Conservation (phyloP, 2,888 invertebrate genomes). For the Conistra vaccinii region DNA sequence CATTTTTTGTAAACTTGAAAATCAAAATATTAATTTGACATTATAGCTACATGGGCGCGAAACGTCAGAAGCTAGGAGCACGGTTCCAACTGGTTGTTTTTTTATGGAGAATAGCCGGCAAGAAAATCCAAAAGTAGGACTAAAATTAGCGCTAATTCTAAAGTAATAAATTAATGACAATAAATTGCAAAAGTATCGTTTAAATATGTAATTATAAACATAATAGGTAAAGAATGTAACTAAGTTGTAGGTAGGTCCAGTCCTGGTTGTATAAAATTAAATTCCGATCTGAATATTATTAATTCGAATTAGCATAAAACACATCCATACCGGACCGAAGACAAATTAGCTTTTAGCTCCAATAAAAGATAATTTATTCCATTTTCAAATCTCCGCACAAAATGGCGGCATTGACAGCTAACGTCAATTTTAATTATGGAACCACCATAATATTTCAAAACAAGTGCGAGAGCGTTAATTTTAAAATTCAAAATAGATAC, state of each 20-base stretch:
- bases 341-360: constrained; percentile 32
- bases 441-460: constrained; percentile 56
- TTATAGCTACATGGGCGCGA: no score
- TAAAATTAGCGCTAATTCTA: background rate
- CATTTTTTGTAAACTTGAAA: background rate
- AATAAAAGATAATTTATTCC: constrained; percentile 54
- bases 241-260: background rate
- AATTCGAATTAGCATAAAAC: constrained; percentile 46
- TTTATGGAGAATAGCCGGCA: no score
- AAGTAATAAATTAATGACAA: background rate
- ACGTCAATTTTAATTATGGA: constrained; percentile 64
- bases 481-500: constrained; percentile 71
- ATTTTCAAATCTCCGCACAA: constrained; percentile 40
- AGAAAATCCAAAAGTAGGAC: no score
- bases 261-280: constrained; percentile 10
- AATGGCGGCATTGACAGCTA: constrained; percentile 55
- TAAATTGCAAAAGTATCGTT: background rate
- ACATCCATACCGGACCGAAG: background rate
- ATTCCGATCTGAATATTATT: constrained; percentile 15
- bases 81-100: no score
- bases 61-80: no score
- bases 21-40: no score
- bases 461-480: constrained; percentile 54
- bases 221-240: background rate
- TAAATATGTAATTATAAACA: background rate